phyloP scores from a whole-genome alignment of 2,113 vertebrate species.

The Trochalopteron elliotii region DNA sequence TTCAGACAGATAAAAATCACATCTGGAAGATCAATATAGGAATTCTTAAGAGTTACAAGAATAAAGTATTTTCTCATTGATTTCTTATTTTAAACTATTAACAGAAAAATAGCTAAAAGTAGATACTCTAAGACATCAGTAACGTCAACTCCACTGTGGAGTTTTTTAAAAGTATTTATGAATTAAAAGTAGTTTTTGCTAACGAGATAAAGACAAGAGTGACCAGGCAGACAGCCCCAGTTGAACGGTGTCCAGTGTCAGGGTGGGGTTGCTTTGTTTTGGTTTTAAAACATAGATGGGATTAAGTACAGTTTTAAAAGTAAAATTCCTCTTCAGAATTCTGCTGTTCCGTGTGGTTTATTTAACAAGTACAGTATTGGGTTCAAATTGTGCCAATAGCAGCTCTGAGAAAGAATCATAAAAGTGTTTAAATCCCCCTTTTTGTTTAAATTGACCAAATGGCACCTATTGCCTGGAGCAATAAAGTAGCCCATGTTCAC shows the following conservation, averaged over 20 bases:
- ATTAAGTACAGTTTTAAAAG: not conserved
- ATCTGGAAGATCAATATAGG: constrained; percentile 54
- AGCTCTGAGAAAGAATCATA: constrained; percentile 33
- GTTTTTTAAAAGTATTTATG: not conserved
- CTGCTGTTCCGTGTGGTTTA: not conserved
- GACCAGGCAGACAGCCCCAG: not conserved
- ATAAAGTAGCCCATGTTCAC: constrained; percentile 77
- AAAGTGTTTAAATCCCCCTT: constrained; percentile 54
- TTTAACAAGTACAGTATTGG: not conserved
- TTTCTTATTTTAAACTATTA: constrained; percentile 69
- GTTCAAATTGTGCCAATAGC: not conserved
- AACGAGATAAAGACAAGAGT: not conserved
- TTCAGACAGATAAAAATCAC: constrained; percentile 66
- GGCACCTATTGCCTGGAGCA: constrained; percentile 83
- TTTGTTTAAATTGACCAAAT: constrained; percentile 82
- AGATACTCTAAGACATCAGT: not conserved
- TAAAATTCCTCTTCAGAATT: not conserved
- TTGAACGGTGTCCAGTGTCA: not conserved
- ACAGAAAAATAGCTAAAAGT: constrained; percentile 46
- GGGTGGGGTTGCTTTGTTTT: not conserved
- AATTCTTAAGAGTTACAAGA: constrained; percentile 70
- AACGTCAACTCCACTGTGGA: not conserved
- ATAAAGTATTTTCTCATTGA: constrained; percentile 72
- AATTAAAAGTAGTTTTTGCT: constrained; percentile 28
- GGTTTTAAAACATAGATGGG: not conserved